A percentile compares a stretch with the other conserved stretches of the same genome.
These are phyloP conservation scores for Mimachlamys varia DNA, from an alignment of 2,888 invertebrate species.

Conservation along the genomic window DNA sequence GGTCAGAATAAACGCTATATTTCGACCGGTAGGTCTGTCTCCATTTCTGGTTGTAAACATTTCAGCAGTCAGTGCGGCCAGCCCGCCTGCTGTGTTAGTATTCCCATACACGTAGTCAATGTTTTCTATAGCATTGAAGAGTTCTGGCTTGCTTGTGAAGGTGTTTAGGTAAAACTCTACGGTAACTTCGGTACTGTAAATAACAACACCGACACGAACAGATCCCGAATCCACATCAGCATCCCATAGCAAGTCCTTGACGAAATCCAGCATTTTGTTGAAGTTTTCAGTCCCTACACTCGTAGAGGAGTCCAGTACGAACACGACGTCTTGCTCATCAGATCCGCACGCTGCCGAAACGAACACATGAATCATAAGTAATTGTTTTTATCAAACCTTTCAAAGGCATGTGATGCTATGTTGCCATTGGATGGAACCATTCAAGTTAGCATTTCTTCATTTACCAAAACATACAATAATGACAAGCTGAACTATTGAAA, in stretches of 20 bases:
- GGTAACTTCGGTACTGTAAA: constrained; percentile 71
- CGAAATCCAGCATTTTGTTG: constrained; percentile 73
- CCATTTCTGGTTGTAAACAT: constrained; percentile 72
- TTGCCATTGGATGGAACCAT: too few relatives aligned
- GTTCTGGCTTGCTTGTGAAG: constrained; percentile 61
- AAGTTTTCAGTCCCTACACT: constrained; percentile 77
- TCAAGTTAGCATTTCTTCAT: too few relatives aligned
- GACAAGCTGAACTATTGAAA: too few relatives aligned
- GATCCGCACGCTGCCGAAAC: constrained; percentile 65
- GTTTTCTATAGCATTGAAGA: constrained; percentile 70
- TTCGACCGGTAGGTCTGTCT: constrained; percentile 70
- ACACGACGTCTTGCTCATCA: constrained; percentile 72
- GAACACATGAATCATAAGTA: neutral
- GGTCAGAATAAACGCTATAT: constrained; percentile 74
- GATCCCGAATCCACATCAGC: constrained; percentile 70
- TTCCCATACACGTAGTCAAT: constrained; percentile 73
- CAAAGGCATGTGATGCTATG: too few relatives aligned
- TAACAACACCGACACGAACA: constrained; percentile 71
- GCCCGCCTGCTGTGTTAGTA: constrained; percentile 76
- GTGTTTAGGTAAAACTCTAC: constrained; percentile 74
- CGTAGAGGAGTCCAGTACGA: constrained; percentile 77
- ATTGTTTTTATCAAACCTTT: too few relatives aligned
- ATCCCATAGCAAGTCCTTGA: constrained; percentile 68
- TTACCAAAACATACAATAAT: too few relatives aligned
- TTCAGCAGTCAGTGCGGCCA: constrained; percentile 65